These are phyloP conservation scores for Pao palembangensis DNA, from an alignment of 2,113 vertebrate genomes.

Conservation along the genomic window DNA sequence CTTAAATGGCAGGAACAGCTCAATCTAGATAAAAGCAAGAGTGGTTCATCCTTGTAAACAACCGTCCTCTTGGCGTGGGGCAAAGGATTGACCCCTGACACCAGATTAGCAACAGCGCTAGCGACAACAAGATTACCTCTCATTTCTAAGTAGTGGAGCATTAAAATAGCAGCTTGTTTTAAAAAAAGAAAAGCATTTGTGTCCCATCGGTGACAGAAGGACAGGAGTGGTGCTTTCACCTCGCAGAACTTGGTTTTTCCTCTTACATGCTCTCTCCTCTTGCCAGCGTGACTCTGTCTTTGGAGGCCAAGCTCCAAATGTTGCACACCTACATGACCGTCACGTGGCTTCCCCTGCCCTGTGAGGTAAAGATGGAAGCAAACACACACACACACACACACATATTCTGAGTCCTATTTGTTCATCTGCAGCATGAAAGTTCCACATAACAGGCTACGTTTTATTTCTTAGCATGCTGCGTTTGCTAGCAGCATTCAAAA, in stretches of 20 bases:
- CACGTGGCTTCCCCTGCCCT: conserved; percentile 88
- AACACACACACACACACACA: not conserved
- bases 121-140: conserved; percentile 59
- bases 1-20: not conserved
- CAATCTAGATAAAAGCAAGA: not conserved
- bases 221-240: not conserved
- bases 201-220: not conserved
- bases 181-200: conserved; percentile 11
- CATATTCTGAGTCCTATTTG: not conserved
- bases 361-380: conserved; percentile 79
- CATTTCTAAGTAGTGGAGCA: conserved; percentile 51
- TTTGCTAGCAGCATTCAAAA: not conserved
- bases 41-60: not conserved
- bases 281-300: conserved; percentile 84
- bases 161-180: conserved; percentile 39
- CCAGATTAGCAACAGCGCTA: conserved; percentile 55
- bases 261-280: not conserved
- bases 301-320: conserved; percentile 93
- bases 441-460: not conserved
- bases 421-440: not conserved
- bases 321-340: conserved; percentile 96
- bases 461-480: not conserved
- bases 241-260: not conserved
- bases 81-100: conserved; percentile 51
- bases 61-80: conserved; percentile 8